Base-by-base conservation (phyloP, 2,888 invertebrate genomes). In the Cryptophagus acutangulus region DNA sequence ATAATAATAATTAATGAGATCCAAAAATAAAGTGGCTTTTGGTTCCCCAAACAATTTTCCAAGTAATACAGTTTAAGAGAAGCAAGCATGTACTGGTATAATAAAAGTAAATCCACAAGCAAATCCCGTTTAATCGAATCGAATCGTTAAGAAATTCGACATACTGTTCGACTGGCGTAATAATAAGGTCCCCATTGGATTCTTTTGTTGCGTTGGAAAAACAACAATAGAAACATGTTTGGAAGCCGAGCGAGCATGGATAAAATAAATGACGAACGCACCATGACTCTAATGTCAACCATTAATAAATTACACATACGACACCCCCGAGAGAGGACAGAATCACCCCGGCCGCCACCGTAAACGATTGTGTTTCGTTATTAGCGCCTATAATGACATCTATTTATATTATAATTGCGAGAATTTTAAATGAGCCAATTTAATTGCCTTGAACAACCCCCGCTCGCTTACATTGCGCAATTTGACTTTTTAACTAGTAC, bases 321-420 rank as follows among this genome's bases (percentile, higher is more conserved):
- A 63, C 65, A 65, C 67, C 67, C 69, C 55, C 53, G 61, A 62
- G 67, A n/a, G n/a, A n/a, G n/a, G n/a, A n/a, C n/a, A n/a, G n/a
- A n/a, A n/a, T n/a, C n/a, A 59, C 55, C 37, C 45, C 24, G 5
- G 46, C 46, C 52, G 57, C 61, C 63, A 58, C 65, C 64, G 64
- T 66, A 66, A 68, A 64, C 69, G 68, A 67, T 68, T 65, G 63
- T 66, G 65, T 66, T 63, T 63, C 64, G 67, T 69, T 68, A 70
- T 69, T 69, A 68, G 65, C 65, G 62, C 57, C n/a, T 54, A 63
- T 70, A 70, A 70, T 69, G 66, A 67, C 63, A 62, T 67, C 70
- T 67, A 70, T 70, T 70, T 70, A 69, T 70, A 69, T 70, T 70
- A 69, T 70, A 70, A 70, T 70, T 69, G 68, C 62, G n/a, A 57